Evolutionary conservation across 2,113 vertebrate genomes (phyloP).

Genomic region (Cettia cetti): DNA sequence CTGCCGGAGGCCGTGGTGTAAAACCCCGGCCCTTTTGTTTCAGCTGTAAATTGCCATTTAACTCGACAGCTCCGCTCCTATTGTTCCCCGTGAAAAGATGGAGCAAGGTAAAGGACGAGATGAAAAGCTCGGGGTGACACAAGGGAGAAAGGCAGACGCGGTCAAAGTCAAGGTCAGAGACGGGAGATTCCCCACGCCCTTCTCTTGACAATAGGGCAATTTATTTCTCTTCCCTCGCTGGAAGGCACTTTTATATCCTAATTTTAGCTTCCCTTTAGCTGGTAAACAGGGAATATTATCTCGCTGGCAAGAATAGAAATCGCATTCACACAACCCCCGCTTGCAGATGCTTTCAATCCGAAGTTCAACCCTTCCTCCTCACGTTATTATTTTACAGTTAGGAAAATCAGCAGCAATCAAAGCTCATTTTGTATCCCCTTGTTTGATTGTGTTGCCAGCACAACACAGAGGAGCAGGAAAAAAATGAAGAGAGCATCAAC

Average conservation of each 20-base stretch:
- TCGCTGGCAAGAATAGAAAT: background rate
- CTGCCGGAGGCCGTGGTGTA: background rate
- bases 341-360: background rate
- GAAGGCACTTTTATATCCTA: background rate
- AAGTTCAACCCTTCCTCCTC: background rate
- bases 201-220: background rate
- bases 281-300: background rate
- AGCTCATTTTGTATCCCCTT: background rate
- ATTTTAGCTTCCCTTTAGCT: background rate
- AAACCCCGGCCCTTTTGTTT: background rate
- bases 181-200: background rate
- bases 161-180: constrained; percentile 38
- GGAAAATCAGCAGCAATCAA: background rate
- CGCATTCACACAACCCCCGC: background rate
- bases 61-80: background rate
- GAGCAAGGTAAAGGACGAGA: background rate
- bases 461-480: background rate
- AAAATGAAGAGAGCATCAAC: background rate
- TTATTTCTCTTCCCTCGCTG: background rate
- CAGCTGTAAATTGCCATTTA: constrained; percentile 24
- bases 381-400: background rate
- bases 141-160: background rate
- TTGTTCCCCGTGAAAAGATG: background rate
- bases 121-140: background rate
- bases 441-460: background rate